These are phyloP conservation scores for Podocnemis expansa DNA, from an alignment of 2,113 vertebrate species.

Conservation along the genomic window DNA sequence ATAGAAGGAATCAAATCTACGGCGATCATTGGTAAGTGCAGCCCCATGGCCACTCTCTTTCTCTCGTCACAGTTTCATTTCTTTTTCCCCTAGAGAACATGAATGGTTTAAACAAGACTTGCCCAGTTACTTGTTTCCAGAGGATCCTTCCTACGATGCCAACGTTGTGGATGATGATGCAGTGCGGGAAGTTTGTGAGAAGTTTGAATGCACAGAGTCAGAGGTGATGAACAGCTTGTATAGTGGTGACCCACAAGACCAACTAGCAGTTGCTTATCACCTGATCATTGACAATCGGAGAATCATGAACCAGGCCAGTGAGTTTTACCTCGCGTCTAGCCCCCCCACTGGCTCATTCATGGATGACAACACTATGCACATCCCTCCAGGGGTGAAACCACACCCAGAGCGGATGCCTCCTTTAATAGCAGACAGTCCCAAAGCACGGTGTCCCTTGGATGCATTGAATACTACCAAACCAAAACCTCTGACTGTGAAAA, in stretches of 20 bases:
- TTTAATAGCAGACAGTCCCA: conserved; percentile 93
- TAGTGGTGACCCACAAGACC: conserved; percentile 97
- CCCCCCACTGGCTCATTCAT: conserved; percentile 95
- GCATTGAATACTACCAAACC: conserved; percentile 98
- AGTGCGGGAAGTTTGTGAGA: conserved; percentile 95
- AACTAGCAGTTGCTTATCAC: conserved; percentile 96
- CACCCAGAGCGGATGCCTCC: conserved; percentile 97
- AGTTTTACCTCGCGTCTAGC: conserved; percentile 98
- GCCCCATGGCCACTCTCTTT: accelerated
- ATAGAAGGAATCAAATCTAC: neutral
- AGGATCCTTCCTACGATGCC: conserved; percentile 94
- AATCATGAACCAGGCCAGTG: conserved; percentile 99
- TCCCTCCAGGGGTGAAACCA: conserved; percentile 92
- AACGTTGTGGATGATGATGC: conserved; percentile 95
- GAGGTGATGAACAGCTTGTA: conserved; percentile 95
- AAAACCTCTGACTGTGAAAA: conserved; percentile 95
- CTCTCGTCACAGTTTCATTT: neutral
- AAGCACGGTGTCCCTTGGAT: conserved; percentile 91
- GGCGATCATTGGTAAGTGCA: neutral
- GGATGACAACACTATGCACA: conserved; percentile 89
- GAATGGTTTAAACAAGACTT: conserved; percentile 99
- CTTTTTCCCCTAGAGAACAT: conserved; percentile 84
- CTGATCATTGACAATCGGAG: conserved; percentile 97
- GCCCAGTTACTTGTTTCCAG: conserved; percentile 95
- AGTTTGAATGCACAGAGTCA: conserved; percentile 93